phyloP scores from a whole-genome alignment of 2,113 vertebrate genomes.

The Callorhinus ursinus region DNA sequence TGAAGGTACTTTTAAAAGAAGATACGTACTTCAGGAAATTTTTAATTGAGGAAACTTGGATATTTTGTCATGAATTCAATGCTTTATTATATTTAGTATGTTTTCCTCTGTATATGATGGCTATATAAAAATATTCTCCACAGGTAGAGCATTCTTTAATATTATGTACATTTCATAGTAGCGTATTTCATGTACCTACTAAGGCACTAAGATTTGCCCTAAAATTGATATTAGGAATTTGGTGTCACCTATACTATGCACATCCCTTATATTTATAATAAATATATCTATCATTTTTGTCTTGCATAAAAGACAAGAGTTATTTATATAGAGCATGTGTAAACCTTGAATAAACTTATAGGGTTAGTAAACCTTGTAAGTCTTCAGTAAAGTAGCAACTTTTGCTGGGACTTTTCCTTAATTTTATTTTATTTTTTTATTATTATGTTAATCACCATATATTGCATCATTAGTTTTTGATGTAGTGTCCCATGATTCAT shows the following conservation, averaged over 20 bases:
- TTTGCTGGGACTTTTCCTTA: neutral
- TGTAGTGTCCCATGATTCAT: no score
- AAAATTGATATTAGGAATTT: constrained; percentile 26
- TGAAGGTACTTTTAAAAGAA: neutral
- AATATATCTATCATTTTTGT: neutral
- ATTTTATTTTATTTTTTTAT: neutral
- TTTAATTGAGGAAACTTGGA: neutral
- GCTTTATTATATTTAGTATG: neutral
- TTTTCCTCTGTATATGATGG: neutral
- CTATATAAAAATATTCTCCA: neutral
- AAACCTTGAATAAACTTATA: neutral
- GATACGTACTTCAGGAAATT: neutral
- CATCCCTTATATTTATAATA: neutral
- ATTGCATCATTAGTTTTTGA: no score
- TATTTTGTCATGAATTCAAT: neutral
- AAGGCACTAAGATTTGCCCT: neutral
- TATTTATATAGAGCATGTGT: neutral
- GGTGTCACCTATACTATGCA: neutral
- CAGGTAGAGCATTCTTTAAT: neutral
- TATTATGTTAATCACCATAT: no score
- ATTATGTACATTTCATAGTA: neutral
- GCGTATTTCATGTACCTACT: neutral
- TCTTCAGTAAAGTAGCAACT: neutral
- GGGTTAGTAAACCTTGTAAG: neutral
- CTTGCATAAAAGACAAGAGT: neutral